A percentile compares a stretch with the other conserved stretches of the same genome.
Evolutionary conservation across 2,888 invertebrate genomes (phyloP).

Genomic region (Himalopsyche kuldschensis): DNA sequence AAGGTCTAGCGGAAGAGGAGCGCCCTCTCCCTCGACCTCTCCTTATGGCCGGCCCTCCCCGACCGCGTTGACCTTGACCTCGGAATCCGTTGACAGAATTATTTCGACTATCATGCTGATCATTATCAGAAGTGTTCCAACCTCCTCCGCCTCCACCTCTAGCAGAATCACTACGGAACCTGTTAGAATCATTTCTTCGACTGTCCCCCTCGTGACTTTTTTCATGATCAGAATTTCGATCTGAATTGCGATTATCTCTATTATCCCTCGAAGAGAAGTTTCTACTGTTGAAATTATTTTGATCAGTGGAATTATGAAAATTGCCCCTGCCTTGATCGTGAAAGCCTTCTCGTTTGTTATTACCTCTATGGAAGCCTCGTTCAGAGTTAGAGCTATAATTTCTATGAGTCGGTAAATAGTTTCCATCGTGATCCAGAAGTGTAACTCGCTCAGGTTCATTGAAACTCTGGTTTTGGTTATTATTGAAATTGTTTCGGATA

Average conservation of each 20-base stretch:
- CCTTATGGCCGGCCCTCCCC: slow-evolving; percentile 47
- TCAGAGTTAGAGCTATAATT: slow-evolving; percentile 6
- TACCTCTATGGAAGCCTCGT: not conserved
- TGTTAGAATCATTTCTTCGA: slow-evolving; percentile 28
- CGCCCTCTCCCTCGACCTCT: slow-evolving; percentile 45
- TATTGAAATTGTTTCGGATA: not conserved
- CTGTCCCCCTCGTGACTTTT: slow-evolving; percentile 38
- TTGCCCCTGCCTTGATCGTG: not conserved
- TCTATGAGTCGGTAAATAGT: not conserved
- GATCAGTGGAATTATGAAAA: slow-evolving; percentile 8
- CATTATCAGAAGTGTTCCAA: slow-evolving; percentile 10
- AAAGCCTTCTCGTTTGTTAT: not conserved
- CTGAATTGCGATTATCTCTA: slow-evolving; percentile 6
- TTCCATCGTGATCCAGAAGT: slow-evolving; percentile 4
- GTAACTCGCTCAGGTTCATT: slow-evolving; percentile 3
- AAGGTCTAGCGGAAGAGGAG: slow-evolving; percentile 45
- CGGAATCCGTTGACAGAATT: slow-evolving; percentile 48
- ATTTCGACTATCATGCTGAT: slow-evolving; percentile 48
- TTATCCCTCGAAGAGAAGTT: not conserved
- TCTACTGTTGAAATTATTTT: slow-evolving; percentile 10
- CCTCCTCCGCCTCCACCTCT: slow-evolving; percentile 46
- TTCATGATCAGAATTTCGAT: not conserved
- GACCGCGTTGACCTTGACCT: slow-evolving; percentile 45
- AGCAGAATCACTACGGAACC: slow-evolving; percentile 45
- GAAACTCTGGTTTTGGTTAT: slow-evolving; percentile 4